phyloP scores from a whole-genome alignment of 2,797 vertebrate species.

The Rhabdophis nuchalis region DNA sequence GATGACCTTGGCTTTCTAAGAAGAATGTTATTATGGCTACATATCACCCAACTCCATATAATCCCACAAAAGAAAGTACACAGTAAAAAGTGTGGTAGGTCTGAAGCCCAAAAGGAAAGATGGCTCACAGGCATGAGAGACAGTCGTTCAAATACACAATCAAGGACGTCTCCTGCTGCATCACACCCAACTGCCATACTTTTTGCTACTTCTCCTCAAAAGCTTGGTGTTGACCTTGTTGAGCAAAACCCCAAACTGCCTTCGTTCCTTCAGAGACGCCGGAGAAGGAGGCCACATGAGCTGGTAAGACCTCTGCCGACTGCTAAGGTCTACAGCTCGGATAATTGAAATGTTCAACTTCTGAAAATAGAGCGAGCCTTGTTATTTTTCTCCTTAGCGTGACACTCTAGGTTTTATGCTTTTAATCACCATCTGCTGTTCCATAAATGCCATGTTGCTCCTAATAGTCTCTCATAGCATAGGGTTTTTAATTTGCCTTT shows the following conservation, averaged over 20 bases:
- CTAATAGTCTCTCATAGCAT: constrained; percentile 67
- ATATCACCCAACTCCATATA: too few relatives aligned
- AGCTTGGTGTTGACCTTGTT: background rate
- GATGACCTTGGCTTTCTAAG: too few relatives aligned
- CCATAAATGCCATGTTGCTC: constrained; percentile 74
- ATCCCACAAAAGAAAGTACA: too few relatives aligned
- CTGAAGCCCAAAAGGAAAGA: too few relatives aligned
- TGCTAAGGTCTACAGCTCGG: constrained; percentile 54
- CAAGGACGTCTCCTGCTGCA: background rate
- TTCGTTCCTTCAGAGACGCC: background rate
- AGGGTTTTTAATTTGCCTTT: constrained; percentile 67
- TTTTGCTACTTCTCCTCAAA: background rate
- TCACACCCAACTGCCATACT: background rate
- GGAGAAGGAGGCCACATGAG: background rate
- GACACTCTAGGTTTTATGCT: constrained; percentile 71
- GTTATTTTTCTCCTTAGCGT: constrained; percentile 70
- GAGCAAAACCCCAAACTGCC: background rate
- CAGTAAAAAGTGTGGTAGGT: too few relatives aligned
- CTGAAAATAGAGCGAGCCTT: constrained; percentile 52
- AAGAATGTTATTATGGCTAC: too few relatives aligned
- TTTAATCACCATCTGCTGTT: constrained; percentile 76
- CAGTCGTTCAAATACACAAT: background rate
- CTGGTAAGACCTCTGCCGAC: background rate
- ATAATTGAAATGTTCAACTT: constrained; percentile 67
- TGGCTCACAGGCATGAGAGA: background rate